Percentiles rank a stretch among this genome's conserved stretches.
phyloP scores from a whole-genome alignment of 2,113 vertebrate species.

The Hydrolagus affinis region DNA sequence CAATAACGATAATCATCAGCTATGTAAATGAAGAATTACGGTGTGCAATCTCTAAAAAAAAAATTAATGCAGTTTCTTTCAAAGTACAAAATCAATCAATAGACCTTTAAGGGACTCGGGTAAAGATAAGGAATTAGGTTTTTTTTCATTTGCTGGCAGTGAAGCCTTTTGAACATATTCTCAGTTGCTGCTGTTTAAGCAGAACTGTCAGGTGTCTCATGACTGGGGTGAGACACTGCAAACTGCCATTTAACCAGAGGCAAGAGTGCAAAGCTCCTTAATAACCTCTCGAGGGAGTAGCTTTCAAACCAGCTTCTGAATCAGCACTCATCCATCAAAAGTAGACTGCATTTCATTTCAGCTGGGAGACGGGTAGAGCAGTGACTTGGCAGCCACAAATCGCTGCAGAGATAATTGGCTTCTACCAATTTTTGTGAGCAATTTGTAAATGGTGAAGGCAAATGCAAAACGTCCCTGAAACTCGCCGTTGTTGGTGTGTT shows the following conservation, averaged over 20 bases:
- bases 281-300: constrained; percentile 14
- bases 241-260: constrained; percentile 30
- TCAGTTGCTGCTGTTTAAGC: neutral
- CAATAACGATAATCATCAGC: no score
- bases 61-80: neutral
- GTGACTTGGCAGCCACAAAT: neutral
- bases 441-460: constrained; percentile 1
- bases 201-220: neutral
- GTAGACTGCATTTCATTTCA: neutral
- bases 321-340: constrained; percentile 27
- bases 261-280: constrained; percentile 22
- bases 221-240: constrained; percentile 5
- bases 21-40: neutral
- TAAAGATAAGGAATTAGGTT: neutral
- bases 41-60: no score
- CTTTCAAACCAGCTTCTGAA: constrained; percentile 8
- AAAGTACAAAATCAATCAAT: neutral
- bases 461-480: neutral
- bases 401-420: neutral
- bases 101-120: neutral
- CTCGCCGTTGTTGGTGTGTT: neutral
- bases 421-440: neutral
- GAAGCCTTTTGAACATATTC: neutral
- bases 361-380: neutral
- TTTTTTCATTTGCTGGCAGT: neutral